phyloP scores from a whole-genome alignment of 2,888 invertebrate genomes.

The Cheilosia soror region DNA sequence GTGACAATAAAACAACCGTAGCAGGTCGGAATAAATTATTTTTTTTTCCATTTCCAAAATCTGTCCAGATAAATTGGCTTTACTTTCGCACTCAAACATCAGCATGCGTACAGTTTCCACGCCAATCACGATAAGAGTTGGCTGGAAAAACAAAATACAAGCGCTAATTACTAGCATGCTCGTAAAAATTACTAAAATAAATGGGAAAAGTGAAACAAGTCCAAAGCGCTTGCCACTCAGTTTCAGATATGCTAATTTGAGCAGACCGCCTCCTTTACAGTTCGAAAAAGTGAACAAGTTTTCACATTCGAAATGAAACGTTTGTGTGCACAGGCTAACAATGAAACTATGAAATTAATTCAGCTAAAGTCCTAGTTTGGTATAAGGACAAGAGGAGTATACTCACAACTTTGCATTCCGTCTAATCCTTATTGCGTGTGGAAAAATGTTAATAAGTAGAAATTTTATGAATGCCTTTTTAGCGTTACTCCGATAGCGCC shows the following conservation, averaged over 20 bases:
- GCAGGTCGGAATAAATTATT: constrained; percentile 65
- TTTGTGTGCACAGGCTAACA: constrained; percentile 69
- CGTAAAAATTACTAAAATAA: constrained; percentile 73
- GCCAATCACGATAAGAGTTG: constrained; percentile 69
- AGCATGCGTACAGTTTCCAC: constrained; percentile 73
- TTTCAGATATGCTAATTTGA: constrained; percentile 68
- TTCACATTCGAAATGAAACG: constrained; percentile 63
- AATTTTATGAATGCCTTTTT: constrained; percentile 76
- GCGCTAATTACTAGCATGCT: constrained; percentile 73
- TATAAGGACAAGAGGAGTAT: constrained; percentile 17
- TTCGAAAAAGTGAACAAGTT: constrained; percentile 61
- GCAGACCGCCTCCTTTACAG: constrained; percentile 27
- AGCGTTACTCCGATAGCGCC: constrained; percentile 72
- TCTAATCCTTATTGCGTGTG: constrained; percentile 74
- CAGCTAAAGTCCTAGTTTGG: constrained; percentile 47
- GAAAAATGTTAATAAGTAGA: constrained; percentile 73
- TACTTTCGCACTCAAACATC: constrained; percentile 70
- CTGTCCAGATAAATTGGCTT: constrained; percentile 61
- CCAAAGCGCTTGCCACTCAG: constrained; percentile 60
- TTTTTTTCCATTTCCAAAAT: constrained; percentile 52
- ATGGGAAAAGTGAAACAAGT: constrained; percentile 51
- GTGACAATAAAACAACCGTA: constrained; percentile 58
- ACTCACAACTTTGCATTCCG: constrained; percentile 28
- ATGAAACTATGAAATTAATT: constrained; percentile 73
- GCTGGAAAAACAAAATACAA: constrained; percentile 65